These are phyloP conservation scores for Allophyes oxyacanthae DNA, from an alignment of 2,888 invertebrate genomes.

Conservation along the genomic window DNA sequence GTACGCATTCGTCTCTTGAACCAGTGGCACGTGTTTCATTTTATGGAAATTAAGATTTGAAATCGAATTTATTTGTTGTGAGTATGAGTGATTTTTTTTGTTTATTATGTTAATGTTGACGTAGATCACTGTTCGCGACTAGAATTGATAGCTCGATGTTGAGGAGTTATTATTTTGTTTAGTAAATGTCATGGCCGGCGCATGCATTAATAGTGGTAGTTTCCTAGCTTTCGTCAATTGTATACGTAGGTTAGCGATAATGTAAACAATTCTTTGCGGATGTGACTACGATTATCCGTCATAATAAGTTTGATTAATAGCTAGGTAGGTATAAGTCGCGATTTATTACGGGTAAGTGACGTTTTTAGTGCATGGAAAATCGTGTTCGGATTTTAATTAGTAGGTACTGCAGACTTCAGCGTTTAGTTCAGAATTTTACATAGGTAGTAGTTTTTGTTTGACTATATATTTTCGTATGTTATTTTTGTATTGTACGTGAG, in stretches of 20 bases:
- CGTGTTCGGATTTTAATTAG: neutral
- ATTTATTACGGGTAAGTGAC: neutral
- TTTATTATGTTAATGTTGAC: slow-evolving; percentile 7
- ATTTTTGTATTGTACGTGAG: no score
- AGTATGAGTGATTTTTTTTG: slow-evolving; percentile 38
- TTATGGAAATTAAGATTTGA: slow-evolving; percentile 22
- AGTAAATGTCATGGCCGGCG: slow-evolving; percentile 8
- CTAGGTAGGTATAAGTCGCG: neutral
- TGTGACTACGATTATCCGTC: neutral
- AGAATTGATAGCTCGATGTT: neutral
- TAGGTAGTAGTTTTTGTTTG: no score
- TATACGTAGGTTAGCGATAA: slow-evolving; percentile 2
- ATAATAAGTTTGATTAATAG: slow-evolving; percentile 16
- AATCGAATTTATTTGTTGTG: slow-evolving; percentile 35
- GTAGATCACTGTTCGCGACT: neutral
- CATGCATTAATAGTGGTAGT: slow-evolving; percentile 17
- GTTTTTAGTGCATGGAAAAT: slow-evolving; percentile 1
- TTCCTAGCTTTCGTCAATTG: slow-evolving; percentile 7
- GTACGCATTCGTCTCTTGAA: slow-evolving; percentile 49
- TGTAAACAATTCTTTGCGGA: slow-evolving; percentile 14
- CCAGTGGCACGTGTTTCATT: slow-evolving; percentile 36
- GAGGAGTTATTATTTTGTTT: neutral
- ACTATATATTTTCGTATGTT: no score
- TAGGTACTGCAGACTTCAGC: no score
- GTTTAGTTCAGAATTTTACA: no score